Conservation (phyloP, 2,888 invertebrate genomes). For the Galeruca laticollis region DNA sequence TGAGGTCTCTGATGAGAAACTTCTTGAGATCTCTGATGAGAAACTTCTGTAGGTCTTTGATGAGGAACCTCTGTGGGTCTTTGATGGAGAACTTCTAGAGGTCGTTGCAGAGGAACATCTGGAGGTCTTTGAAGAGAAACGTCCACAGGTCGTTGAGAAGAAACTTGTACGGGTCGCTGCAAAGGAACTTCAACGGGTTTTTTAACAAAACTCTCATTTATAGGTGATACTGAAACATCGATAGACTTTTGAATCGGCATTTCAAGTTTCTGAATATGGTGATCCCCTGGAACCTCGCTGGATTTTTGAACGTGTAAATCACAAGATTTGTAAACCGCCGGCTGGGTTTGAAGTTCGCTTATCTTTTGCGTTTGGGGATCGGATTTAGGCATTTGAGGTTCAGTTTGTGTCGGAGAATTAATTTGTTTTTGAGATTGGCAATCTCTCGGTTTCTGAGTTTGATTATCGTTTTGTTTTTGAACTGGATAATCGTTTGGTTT, state of each 20-base stretch:
- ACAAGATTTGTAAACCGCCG: not conserved
- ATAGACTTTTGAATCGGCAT: not conserved
- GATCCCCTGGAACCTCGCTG: not conserved
- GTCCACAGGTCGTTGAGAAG: not conserved
- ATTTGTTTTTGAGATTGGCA: slow-evolving; percentile 1
- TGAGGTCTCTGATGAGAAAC: not conserved
- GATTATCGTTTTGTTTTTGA: not conserved
- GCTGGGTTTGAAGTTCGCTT: not conserved
- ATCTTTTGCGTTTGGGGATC: not conserved
- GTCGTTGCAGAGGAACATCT: not conserved
- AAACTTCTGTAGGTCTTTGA: not conserved
- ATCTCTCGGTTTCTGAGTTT: not conserved
- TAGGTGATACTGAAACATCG: not conserved
- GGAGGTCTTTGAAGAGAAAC: not conserved
- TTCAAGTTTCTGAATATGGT: not conserved
- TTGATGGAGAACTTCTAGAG: not conserved
- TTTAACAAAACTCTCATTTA: not conserved
- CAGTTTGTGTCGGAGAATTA: not conserved
- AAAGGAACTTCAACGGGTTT: not conserved
- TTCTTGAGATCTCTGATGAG: not conserved
- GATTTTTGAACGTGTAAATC: slow-evolving; percentile 1
- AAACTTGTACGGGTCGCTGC: not conserved
- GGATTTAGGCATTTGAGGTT: not conserved
- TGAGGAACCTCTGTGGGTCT: not conserved
- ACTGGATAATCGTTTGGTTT: too few relatives aligned